Evolutionary conservation across 2,113 vertebrate species (phyloP).

Genomic region (Apaloderma vittatum): DNA sequence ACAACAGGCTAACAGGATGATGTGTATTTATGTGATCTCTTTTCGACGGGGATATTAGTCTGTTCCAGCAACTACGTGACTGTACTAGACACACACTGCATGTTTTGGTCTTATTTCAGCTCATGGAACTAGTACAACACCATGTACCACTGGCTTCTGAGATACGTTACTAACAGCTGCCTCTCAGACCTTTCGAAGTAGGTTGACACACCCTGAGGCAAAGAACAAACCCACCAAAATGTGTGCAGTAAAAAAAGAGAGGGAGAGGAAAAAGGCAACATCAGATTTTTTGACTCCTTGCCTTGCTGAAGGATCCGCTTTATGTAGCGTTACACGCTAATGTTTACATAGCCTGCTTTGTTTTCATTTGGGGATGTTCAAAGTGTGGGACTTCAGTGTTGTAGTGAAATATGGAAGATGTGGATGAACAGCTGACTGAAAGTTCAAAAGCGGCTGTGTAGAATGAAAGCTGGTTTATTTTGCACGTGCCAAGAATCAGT

Average conservation of each 20-base stretch:
- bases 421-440: slow-evolving; percentile 24
- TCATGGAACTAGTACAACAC: neutral
- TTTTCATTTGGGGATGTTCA: slow-evolving; percentile 41
- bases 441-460: neutral
- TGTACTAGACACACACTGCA: fast-evolving
- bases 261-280: neutral
- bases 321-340: neutral
- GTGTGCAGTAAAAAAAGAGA: neutral
- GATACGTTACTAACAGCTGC: neutral
- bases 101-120: neutral
- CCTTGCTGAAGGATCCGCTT: neutral
- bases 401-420: neutral
- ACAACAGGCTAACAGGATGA: neutral
- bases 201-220: neutral
- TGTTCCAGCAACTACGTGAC: neutral
- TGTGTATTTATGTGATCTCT: neutral
- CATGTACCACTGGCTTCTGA: neutral
- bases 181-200: neutral
- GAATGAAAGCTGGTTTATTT: slow-evolving; percentile 43
- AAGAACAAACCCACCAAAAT: neutral
- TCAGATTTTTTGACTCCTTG: neutral
- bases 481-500: slow-evolving; percentile 38
- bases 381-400: neutral
- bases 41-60: neutral
- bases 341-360: slow-evolving; percentile 29